These are phyloP conservation scores for Neoitamus cyanurus DNA, from an alignment of 2,888 invertebrate genomes.

Conservation along the genomic window DNA sequence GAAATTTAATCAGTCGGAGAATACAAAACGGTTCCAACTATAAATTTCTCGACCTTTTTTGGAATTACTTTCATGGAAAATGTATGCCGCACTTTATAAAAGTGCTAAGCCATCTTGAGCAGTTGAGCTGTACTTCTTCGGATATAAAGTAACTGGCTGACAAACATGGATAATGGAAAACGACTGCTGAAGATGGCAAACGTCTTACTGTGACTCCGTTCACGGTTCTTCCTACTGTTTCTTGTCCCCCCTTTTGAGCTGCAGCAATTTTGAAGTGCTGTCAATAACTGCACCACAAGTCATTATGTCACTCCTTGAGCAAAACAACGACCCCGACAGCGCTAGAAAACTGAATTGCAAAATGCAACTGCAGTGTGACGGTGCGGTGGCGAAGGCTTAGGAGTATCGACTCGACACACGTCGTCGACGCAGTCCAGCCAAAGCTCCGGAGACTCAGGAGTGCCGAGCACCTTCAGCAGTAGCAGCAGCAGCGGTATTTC, in stretches of 20 bases:
- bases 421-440: background rate
- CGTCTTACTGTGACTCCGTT: background rate
- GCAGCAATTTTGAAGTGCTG: background rate
- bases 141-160: background rate
- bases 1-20: background rate
- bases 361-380: background rate
- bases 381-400: background rate
- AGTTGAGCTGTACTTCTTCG: background rate
- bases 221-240: background rate
- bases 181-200: background rate
- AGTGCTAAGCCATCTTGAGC: background rate
- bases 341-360: background rate
- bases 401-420: background rate
- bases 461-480: background rate
- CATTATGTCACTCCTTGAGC: background rate
- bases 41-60: background rate
- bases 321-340: background rate
- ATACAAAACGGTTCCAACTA: background rate
- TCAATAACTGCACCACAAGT: background rate
- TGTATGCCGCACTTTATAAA: background rate
- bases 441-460: background rate
- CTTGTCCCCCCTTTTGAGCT: background rate
- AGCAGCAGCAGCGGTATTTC: background rate
- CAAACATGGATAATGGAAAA: background rate
- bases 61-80: background rate